phyloP scores from a whole-genome alignment of 2,888 invertebrate species.

The Monopis laevigella region DNA sequence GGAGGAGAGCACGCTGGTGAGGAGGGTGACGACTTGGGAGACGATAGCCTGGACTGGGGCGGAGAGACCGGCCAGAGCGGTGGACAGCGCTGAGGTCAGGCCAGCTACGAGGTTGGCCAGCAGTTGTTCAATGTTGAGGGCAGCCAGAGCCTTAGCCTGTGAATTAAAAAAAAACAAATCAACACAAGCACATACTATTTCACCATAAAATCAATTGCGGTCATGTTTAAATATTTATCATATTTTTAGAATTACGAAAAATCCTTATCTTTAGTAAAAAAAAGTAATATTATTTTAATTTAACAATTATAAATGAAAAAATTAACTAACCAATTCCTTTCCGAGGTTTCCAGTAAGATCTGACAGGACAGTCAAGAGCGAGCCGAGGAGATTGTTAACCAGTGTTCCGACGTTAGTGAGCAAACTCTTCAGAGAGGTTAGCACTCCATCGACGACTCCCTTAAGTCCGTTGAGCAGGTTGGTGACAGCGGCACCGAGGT shows the following conservation, averaged over 20 bases:
- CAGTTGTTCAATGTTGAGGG: neutral
- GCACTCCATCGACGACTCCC: neutral
- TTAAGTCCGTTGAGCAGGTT: slow-evolving; percentile 1
- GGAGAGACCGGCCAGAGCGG: slow-evolving; percentile 2
- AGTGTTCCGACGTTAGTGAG: neutral
- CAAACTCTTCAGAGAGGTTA: neutral
- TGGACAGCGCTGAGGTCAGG: neutral
- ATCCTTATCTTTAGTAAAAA: neutral
- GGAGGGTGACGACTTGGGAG: neutral
- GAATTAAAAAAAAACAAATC: neutral
- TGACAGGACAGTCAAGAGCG: neutral
- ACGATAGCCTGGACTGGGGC: slow-evolving; percentile 3
- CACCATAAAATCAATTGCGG: no score
- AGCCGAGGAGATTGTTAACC: neutral
- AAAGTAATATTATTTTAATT: no score
- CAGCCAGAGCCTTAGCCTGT: neutral
- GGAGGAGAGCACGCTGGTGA: neutral
- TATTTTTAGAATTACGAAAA: neutral
- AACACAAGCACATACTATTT: neutral
- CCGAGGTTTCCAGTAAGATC: slow-evolving; percentile 5
- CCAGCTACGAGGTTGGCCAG: neutral
- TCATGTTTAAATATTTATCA: no score
- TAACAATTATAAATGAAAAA: no score
- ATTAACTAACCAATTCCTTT: slow-evolving; percentile 6
- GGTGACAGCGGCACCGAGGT: neutral